Percentiles rank a stretch among this genome's conserved stretches.
Conservation (phyloP, 2,797 vertebrate species). For the Pseudopleuronectes americanus region DNA sequence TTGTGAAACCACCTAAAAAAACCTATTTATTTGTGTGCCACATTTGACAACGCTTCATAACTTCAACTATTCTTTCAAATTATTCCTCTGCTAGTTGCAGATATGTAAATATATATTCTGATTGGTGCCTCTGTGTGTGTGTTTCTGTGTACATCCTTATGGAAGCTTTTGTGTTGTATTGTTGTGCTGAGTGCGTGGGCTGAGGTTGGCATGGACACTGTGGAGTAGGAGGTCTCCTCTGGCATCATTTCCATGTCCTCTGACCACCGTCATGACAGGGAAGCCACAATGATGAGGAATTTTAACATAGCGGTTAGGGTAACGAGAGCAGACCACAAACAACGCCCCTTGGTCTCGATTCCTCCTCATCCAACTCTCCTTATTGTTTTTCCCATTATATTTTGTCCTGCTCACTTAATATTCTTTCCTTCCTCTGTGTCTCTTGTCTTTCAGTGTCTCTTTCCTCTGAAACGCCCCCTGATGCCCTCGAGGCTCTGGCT, state of each 20-base stretch:
- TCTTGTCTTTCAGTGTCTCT: slow-evolving; percentile 51
- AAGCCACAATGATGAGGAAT: slow-evolving; percentile 72
- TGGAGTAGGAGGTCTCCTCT: slow-evolving; percentile 55
- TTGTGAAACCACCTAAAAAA: background rate
- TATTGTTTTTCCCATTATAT: slow-evolving; percentile 69
- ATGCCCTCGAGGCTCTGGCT: slow-evolving; percentile 58
- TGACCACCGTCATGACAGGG: slow-evolving; percentile 60
- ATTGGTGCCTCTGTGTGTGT: slow-evolving; percentile 13
- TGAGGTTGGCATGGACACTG: slow-evolving; percentile 43
- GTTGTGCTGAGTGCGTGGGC: slow-evolving; percentile 32
- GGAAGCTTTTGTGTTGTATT: slow-evolving; percentile 32
- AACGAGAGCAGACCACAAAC: slow-evolving; percentile 65
- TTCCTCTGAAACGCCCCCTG: slow-evolving; percentile 53
- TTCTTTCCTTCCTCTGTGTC: slow-evolving; percentile 46
- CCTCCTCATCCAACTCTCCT: slow-evolving; percentile 43
- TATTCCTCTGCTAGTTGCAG: background rate
- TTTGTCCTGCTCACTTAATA: slow-evolving; percentile 56
- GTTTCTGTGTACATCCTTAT: slow-evolving; percentile 35
- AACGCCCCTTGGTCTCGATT: slow-evolving; percentile 51
- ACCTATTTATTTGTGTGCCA: background rate
- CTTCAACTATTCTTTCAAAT: background rate
- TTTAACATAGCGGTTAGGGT: slow-evolving; percentile 59
- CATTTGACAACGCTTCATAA: background rate
- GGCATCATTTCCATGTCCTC: slow-evolving; percentile 56
- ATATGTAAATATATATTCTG: background rate